A percentile compares a stretch with the other conserved stretches of the same genome.
Evolutionary conservation across 2,797 vertebrate genomes (phyloP).

Genomic region (Spondyliosoma cantharus): DNA sequence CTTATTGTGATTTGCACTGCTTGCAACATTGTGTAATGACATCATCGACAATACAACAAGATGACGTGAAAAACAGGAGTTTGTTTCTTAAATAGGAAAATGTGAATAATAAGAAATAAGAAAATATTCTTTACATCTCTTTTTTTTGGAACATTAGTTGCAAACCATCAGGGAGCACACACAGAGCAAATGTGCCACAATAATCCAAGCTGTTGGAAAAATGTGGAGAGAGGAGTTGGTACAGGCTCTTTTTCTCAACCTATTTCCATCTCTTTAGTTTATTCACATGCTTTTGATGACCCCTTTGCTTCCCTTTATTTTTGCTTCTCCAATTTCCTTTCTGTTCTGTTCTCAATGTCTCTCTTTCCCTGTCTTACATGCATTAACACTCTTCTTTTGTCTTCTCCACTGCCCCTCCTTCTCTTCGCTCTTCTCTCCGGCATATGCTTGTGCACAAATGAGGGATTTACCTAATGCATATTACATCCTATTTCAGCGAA

Average conservation of each 20-base stretch:
- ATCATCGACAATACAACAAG: background rate
- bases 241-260: background rate
- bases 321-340: background rate
- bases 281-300: background rate
- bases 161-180: constrained; percentile 8
- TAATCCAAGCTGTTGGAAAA: background rate
- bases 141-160: constrained; percentile 21
- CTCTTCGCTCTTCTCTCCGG: background rate
- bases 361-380: background rate
- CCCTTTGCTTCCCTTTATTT: background rate
- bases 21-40: too few relatives aligned
- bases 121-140: background rate
- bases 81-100: too few relatives aligned
- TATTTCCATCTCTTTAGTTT: background rate
- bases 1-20: too few relatives aligned
- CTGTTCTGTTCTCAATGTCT: background rate
- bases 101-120: too few relatives aligned
- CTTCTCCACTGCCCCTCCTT: background rate
- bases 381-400: background rate
- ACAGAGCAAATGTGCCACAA: constrained; percentile 14
- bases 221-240: too few relatives aligned
- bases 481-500: background rate
- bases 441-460: constrained; percentile 7
- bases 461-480: constrained; percentile 18
- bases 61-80: background rate